phyloP scores from a whole-genome alignment of 2,888 invertebrate genomes.

The Ornithoptera alexandrae region DNA sequence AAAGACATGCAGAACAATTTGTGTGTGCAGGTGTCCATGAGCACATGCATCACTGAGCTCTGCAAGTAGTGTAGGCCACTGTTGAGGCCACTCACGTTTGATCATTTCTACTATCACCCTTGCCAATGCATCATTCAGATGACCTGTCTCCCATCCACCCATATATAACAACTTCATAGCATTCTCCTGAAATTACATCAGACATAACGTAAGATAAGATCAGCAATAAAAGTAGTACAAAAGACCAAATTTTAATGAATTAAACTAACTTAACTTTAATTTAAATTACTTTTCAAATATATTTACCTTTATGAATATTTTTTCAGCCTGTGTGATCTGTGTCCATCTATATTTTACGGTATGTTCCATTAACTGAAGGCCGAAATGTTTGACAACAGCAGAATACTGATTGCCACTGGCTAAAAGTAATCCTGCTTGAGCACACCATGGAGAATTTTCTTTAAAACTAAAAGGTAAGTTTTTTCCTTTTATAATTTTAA shows the following conservation, averaged over 20 bases:
- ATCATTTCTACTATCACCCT: constrained; percentile 98
- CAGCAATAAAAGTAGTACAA: not conserved
- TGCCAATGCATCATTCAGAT: constrained; percentile 91
- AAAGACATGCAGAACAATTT: constrained; percentile 93
- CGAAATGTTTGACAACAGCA: constrained; percentile 92
- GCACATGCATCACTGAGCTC: constrained; percentile 91
- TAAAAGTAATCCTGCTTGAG: constrained; percentile 90
- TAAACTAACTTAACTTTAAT: no score
- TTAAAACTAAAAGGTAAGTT: constrained; percentile 80
- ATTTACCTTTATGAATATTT: constrained; percentile 89
- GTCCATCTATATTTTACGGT: constrained; percentile 96
- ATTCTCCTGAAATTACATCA: constrained; percentile 81
- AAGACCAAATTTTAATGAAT: not conserved
- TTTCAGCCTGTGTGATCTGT: constrained; percentile 91
- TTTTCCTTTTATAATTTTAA: no score
- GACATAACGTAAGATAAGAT: not conserved
- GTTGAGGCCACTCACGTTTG: constrained; percentile 98
- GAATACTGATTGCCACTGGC: constrained; percentile 87
- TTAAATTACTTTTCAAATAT: no score
- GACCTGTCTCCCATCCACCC: constrained; percentile 86
- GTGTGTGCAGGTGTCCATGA: constrained; percentile 92
- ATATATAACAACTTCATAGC: constrained; percentile 92
- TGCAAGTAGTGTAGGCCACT: constrained; percentile 92
- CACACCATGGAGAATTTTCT: constrained; percentile 92
- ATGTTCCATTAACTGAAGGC: constrained; percentile 95